Conservation (phyloP, 2,888 invertebrate genomes). For the Melinopterus prodromus region DNA sequence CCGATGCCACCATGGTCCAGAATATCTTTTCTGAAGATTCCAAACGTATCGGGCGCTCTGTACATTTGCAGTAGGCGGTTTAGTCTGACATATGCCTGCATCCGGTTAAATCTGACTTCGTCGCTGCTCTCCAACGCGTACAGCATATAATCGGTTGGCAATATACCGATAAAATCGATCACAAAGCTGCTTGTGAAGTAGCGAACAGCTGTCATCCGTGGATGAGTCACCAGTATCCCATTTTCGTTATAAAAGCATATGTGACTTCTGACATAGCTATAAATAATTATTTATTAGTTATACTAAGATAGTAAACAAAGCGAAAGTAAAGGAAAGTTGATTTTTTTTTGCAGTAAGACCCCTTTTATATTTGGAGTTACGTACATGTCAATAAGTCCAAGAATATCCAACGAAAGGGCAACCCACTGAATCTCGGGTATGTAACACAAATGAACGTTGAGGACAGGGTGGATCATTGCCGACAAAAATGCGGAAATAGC, state of each 20-base stretch:
- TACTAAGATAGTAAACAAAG: not conserved
- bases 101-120: constrained; percentile 14
- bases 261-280: constrained; percentile 40
- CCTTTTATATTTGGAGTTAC: constrained; percentile 22
- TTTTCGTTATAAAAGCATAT: constrained; percentile 40
- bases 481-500: constrained; percentile 41
- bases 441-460: constrained; percentile 38
- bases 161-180: constrained; percentile 35
- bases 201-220: constrained; percentile 37
- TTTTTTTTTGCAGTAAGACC: no score
- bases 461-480: constrained; percentile 39
- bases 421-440: constrained; percentile 29
- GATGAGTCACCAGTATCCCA: constrained; percentile 41
- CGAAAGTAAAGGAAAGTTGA: no score
- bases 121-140: constrained; percentile 24
- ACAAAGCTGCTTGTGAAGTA: constrained; percentile 40
- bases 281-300: constrained; percentile 7
- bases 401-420: constrained; percentile 35
- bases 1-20: constrained; percentile 38
- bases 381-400: constrained; percentile 45
- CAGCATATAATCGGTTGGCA: constrained; percentile 35
- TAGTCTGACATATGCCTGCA: constrained; percentile 32
- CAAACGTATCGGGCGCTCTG: constrained; percentile 44
- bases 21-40: constrained; percentile 39
- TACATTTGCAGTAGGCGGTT: constrained; percentile 45